Evolutionary conservation across 2,888 invertebrate genomes (phyloP).

Genomic region (Acanthosepion esculentum): DNA sequence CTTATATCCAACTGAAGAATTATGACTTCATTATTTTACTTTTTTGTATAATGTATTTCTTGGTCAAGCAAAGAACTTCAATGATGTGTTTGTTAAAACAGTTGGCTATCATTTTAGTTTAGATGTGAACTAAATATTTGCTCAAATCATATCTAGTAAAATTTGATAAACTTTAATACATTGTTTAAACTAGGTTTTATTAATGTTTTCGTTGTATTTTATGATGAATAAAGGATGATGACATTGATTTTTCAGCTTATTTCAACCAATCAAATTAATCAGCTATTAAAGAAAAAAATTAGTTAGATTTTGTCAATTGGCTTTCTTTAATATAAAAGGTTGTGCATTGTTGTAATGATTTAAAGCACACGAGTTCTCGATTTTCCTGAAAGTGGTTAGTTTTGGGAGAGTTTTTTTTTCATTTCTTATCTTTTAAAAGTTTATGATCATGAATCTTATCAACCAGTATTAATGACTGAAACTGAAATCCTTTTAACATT

Average conservation of each 20-base stretch:
- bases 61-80: no score
- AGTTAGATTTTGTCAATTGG: neutral
- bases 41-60: no score
- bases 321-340: neutral
- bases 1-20: no score
- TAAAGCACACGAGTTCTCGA: no score
- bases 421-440: neutral
- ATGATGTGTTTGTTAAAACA: no score
- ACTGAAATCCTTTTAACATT: neutral
- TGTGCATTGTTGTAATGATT: neutral
- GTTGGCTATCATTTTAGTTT: no score
- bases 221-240: neutral
- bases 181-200: neutral
- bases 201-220: neutral
- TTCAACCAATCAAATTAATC: neutral
- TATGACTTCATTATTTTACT: no score
- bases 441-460: neutral
- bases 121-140: neutral
- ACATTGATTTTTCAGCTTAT: neutral
- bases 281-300: neutral
- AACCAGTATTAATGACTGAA: neutral
- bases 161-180: neutral
- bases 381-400: neutral
- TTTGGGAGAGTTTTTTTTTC: neutral
- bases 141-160: neutral